A percentile compares a stretch with the other conserved stretches of the same genome.
phyloP scores from a whole-genome alignment of 2,113 vertebrate genomes.

The Bombycilla garrulus region DNA sequence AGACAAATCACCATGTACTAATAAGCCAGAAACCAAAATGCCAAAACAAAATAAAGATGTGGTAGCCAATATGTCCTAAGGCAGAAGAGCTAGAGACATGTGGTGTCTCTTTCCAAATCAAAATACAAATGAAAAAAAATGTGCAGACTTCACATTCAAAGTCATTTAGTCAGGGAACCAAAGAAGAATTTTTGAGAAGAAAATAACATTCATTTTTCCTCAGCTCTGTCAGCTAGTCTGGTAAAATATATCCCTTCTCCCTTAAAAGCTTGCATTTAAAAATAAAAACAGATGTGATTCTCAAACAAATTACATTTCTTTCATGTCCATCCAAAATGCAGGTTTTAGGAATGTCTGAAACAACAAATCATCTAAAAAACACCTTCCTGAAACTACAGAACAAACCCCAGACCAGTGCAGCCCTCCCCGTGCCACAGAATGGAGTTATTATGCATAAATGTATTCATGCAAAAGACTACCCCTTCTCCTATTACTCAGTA shows the following conservation, averaged over 20 bases:
- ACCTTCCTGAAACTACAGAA: not conserved
- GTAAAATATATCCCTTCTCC: not conserved
- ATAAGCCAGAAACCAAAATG: conserved; percentile 30
- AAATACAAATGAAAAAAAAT: not conserved
- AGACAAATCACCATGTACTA: not conserved
- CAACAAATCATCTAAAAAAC: not conserved
- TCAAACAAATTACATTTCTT: not conserved
- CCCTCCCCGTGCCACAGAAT: not conserved
- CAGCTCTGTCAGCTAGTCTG: not conserved
- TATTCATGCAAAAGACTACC: not conserved
- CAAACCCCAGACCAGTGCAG: not conserved
- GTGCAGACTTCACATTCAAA: not conserved
- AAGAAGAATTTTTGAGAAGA: not conserved
- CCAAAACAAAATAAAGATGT: not conserved
- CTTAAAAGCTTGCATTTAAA: not conserved
- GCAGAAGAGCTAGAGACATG: not conserved
- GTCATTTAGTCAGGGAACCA: not conserved
- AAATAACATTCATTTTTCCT: not conserved
- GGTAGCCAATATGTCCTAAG: not conserved
- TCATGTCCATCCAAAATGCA: not conserved
- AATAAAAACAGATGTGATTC: not conserved
- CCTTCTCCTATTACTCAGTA: not conserved
- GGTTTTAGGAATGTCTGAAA: not conserved
- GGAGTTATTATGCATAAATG: not conserved
- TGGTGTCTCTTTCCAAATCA: not conserved